These are phyloP conservation scores for Drosophila albomicans DNA, from an alignment of 1,140 invertebrate species.

Conservation along the genomic window DNA sequence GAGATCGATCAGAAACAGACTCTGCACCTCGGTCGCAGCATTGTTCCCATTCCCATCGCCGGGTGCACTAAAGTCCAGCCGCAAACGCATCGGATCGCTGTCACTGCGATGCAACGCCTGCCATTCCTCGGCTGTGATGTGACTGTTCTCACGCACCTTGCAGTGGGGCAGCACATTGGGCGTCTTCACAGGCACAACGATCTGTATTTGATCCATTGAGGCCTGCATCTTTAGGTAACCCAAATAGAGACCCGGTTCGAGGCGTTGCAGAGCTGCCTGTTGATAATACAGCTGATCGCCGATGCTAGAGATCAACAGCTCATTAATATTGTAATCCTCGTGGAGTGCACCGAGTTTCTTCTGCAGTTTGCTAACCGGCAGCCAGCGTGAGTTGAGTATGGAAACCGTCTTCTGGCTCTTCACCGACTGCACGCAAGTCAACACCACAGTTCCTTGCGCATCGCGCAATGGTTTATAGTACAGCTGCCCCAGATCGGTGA, in stretches of 20 bases:
- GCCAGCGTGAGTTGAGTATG: conserved; percentile 95
- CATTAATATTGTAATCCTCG: conserved; percentile 91
- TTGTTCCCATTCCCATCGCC: conserved; percentile 74
- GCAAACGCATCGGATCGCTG: conserved; percentile 84
- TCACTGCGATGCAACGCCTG: conserved; percentile 88
- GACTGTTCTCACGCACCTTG: conserved; percentile 96
- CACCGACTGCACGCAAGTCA: conserved; percentile 94
- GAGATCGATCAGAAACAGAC: conserved; percentile 91
- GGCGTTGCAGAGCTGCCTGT: conserved; percentile 91
- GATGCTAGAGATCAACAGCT: conserved; percentile 93
- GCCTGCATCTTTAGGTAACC: conserved; percentile 98
- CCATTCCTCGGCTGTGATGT: conserved; percentile 98
- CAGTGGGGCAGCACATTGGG: conserved; percentile 97
- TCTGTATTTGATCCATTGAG: conserved; percentile 96
- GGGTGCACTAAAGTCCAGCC: conserved; percentile 85
- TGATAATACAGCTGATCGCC: conserved; percentile 97
- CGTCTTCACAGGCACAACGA: conserved; percentile 95
- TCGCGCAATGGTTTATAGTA: conserved; percentile 96
- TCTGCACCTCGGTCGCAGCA: conserved; percentile 89
- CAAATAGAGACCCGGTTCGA: conserved; percentile 95
- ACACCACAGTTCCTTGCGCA: conserved; percentile 94
- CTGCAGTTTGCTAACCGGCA: conserved; percentile 92
- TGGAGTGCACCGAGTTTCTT: conserved; percentile 86
- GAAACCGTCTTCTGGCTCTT: conserved; percentile 93
- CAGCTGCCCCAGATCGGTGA: conserved; percentile 96